These are phyloP conservation scores for Wiebesia pumilae DNA, from an alignment of 1,140 invertebrate genomes.

Conservation along the genomic window DNA sequence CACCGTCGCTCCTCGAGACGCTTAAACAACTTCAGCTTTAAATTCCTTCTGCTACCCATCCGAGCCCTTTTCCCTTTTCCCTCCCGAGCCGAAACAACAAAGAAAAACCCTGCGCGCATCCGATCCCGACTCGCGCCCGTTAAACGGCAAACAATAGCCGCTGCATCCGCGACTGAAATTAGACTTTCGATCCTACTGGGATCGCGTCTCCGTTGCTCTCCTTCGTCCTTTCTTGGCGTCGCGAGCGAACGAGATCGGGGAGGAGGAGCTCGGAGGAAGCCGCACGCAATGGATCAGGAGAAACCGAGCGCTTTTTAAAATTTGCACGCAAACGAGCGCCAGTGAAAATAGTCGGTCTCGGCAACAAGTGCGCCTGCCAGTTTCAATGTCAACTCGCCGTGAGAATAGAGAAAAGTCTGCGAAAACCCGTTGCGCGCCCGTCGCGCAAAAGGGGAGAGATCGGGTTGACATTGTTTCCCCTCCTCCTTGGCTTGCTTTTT, in stretches of 20 bases:
- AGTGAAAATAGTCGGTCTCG: slow-evolving; percentile 17
- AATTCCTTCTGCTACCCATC: too few species aligned
- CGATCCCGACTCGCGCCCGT: not conserved
- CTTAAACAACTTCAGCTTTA: too few species aligned
- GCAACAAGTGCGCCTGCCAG: not conserved
- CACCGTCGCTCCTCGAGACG: too few species aligned
- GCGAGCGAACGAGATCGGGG: not conserved
- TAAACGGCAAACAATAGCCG: slow-evolving; percentile 18
- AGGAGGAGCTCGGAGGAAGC: not conserved
- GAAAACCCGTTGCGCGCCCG: slow-evolving; percentile 23
- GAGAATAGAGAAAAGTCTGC: slow-evolving; percentile 42
- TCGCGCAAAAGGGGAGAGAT: slow-evolving; percentile 43
- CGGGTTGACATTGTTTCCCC: slow-evolving; percentile 15
- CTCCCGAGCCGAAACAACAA: not conserved
- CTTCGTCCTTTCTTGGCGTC: not conserved
- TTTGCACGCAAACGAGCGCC: slow-evolving; percentile 36
- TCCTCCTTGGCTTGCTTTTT: not conserved
- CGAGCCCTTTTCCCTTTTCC: not conserved
- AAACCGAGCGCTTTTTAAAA: slow-evolving; percentile 11
- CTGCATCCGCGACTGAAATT: slow-evolving; percentile 18
- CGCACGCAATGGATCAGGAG: not conserved
- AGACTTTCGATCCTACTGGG: slow-evolving; percentile 36
- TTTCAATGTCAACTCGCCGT: slow-evolving; percentile 15
- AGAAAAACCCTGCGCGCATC: not conserved
- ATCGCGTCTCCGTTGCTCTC: not conserved